Base-by-base conservation (phyloP, 2,113 vertebrate genomes). In the Catharus fuscescens region DNA sequence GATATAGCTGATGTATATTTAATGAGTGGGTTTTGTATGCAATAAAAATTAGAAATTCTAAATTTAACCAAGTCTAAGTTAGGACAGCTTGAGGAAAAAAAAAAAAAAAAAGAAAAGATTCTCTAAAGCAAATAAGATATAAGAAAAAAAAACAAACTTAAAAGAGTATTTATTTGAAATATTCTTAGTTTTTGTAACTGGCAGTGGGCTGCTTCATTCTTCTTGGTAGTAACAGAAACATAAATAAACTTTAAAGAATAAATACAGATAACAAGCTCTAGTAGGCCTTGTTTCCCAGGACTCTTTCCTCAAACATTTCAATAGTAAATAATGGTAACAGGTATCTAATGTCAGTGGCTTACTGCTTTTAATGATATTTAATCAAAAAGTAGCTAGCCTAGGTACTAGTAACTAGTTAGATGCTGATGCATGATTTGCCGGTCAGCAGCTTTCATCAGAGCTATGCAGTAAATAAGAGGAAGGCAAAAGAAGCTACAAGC, bases 1-100 rank as follows among this genome's bases (percentile, higher is more conserved):
- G 45, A 71, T 78, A 84, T 52, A 87, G 31, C 26, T 65, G 59
- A 77, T 91, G 36, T 57, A 84, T 78, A 91, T 94, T 89, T 95
- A 87, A 85, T 79, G 48, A 80, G 31, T 42, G 12, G 1, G 0
- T 81, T 93, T 86, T 82, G 62, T 88, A 79, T 86, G 29, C 45
- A 90, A 44, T 85, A 70, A 92, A 85, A 80, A 61, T 61, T 50
- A 80, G 25, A 90, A 90, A 85, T 65, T 36, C 36, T 76, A n/a
- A 86, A 59, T 10, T 53, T 83, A 77, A 73, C 17, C 15, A 83
- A 77, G 52, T 61, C n/a, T 53, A 42, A 90, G 8, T 62, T 61
- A 78, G 32, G 15, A 84, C 15, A 70, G 18, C 21, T 61, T 45
- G 18, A 45, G 17, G 29, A 56, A 80, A 90, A 84, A 95, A 90